phyloP scores from a whole-genome alignment of 2,113 vertebrate genomes.

The Solea senegalensis region DNA sequence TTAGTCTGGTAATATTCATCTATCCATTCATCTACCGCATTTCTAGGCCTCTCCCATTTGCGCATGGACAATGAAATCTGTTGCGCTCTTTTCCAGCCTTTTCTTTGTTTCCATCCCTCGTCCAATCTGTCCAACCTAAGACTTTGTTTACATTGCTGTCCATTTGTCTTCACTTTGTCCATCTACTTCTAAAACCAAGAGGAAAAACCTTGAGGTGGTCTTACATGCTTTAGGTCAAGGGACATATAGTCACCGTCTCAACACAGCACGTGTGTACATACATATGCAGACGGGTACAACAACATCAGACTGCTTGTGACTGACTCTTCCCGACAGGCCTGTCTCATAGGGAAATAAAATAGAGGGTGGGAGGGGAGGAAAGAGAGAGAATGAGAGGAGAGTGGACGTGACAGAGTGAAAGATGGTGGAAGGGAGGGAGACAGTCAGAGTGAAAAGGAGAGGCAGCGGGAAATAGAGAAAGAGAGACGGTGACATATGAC shows the following conservation, averaged over 20 bases:
- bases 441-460: conserved; percentile 60
- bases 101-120: conserved; percentile 17
- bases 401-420: conserved; percentile 59
- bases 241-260: neutral
- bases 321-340: conserved; percentile 67
- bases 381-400: conserved; percentile 30
- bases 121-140: conserved; percentile 43
- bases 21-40: neutral
- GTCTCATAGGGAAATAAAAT: conserved; percentile 54
- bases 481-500: conserved; percentile 58
- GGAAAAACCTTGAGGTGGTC: conserved; percentile 4
- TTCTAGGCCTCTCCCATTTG: conserved; percentile 46
- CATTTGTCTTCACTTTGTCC: conserved; percentile 13
- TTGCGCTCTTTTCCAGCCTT: conserved; percentile 28
- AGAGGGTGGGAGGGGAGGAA: conserved; percentile 43
- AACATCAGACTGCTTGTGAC: conserved; percentile 47
- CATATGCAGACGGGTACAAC: conserved; percentile 42
- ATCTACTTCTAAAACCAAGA: conserved; percentile 8
- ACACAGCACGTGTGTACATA: conserved; percentile 7
- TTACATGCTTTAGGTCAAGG: conserved; percentile 30
- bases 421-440: conserved; percentile 45
- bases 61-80: conserved; percentile 48
- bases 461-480: conserved; percentile 45
- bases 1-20: conserved; percentile 33
- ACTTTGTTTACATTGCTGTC: conserved; percentile 9